These are phyloP conservation scores for Podarcis raffonei DNA, from an alignment of 2,113 vertebrate genomes.

Conservation along the genomic window DNA sequence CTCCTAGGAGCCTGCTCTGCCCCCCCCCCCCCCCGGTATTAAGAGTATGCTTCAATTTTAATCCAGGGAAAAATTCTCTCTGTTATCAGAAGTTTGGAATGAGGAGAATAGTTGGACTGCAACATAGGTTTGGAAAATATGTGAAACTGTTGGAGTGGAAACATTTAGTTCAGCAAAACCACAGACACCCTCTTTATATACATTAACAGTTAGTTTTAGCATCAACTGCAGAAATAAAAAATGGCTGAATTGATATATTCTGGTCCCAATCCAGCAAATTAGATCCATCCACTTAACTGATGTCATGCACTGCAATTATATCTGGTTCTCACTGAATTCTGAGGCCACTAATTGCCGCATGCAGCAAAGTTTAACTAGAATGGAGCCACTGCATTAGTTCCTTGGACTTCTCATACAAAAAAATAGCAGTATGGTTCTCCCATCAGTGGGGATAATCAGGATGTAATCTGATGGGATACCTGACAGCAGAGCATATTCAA, in stretches of 20 bases:
- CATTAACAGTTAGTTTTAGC: not conserved
- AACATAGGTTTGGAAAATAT: too few species aligned
- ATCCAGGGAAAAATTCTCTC: not conserved
- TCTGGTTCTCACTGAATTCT: not conserved
- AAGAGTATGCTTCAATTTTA: not conserved
- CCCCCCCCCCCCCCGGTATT: too few species aligned
- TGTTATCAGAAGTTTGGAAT: not conserved
- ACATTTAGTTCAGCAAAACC: too few species aligned
- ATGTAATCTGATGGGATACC: conserved; percentile 32
- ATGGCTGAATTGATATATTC: not conserved
- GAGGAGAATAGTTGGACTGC: not conserved
- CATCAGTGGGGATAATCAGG: conserved; percentile 27
- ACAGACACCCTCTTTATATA: not conserved
- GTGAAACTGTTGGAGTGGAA: too few species aligned
- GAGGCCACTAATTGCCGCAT: not conserved
- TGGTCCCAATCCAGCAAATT: not conserved
- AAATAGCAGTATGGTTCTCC: not conserved
- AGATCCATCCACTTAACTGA: not conserved
- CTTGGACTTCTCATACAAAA: not conserved
- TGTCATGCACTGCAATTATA: not conserved
- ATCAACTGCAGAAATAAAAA: not conserved
- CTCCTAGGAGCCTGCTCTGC: too few species aligned
- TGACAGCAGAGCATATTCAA: conserved; percentile 48
- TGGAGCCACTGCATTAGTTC: not conserved
- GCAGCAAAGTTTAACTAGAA: not conserved